Base-by-base conservation (phyloP, 1,140 invertebrate genomes). In the Ectropis grisescens region DNA sequence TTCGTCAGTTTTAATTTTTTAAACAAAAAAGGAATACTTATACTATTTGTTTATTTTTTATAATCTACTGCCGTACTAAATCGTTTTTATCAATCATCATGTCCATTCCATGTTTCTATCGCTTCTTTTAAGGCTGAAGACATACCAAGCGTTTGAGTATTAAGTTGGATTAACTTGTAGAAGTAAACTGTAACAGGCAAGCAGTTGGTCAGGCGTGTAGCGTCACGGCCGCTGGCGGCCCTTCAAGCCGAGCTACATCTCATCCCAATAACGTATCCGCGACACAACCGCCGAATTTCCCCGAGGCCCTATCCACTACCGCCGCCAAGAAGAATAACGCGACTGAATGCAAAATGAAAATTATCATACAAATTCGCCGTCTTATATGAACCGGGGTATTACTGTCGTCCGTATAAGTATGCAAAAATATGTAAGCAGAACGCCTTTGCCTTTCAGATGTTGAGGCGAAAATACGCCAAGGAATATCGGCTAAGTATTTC, bases 301-400 rank as follows among this genome's bases (percentile, higher is more conserved):
- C 71, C 33, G 28, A 67, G 75, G 75, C 65, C 58, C 66, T 38
- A 75, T 79, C 47, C 58, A 71, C 62, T 65, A 68, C 67, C 61
- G 64, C 55, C 58, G 39, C 48, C 37, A 60, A 64, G 67, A 75
- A 75, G 64, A 71, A 75, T 72, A 72, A 68, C 69, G 41, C 53
- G 52, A 59, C 60, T 57, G 67, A 71, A 80, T 72, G 68, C 69
- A 80, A 76, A 71, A 76, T 76, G 62, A 75, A 80, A 75, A 80
- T 80, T 80, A 80, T 72, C 71, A 76, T 80, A 80, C 68, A 72
- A 76, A 80, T 74, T 68, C 59, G 38, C 53, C 61, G 58, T 65
- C 62, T 66, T 68, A 62, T 71, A 71, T 69, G 64, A 71, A 62
- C 58, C 46, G 48, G 47, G 47, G 53, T 41, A 56, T 69, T 66